Percentiles rank a stretch among this genome's conserved stretches.
Conservation (phyloP, 2,888 invertebrate species). For the Rhopalosiphum nymphaeae region DNA sequence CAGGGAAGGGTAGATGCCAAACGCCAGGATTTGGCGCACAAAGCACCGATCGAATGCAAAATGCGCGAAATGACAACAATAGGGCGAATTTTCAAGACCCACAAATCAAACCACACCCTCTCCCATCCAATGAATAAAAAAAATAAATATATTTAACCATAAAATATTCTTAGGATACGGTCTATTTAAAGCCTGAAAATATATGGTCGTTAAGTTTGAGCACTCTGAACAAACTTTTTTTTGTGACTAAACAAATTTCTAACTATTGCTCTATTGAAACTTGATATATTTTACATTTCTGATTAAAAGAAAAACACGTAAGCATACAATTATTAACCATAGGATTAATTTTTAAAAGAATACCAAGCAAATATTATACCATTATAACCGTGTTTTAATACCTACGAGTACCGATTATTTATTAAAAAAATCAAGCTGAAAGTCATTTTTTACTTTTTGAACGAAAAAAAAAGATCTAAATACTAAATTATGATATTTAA, state of each 20-base stretch:
- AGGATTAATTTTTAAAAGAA: neutral
- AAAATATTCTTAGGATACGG: slow-evolving; percentile 45
- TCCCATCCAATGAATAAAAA: slow-evolving; percentile 30
- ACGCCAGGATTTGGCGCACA: slow-evolving; percentile 51
- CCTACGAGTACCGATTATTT: neutral
- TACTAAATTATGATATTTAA: neutral
- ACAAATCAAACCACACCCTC: slow-evolving; percentile 56
- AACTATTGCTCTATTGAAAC: neutral
- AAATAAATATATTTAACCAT: slow-evolving; percentile 46
- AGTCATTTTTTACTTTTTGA: too few species aligned
- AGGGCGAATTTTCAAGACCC: slow-evolving; percentile 55
- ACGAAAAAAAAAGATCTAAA: neutral
- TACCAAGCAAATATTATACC: neutral
- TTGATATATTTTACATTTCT: neutral
- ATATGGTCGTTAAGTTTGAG: slow-evolving; percentile 49
- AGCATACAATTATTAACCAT: neutral
- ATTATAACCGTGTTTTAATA: neutral
- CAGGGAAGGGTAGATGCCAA: slow-evolving; percentile 9
- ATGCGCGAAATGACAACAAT: slow-evolving; percentile 58
- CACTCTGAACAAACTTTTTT: slow-evolving; percentile 25
- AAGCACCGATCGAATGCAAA: slow-evolving; percentile 60
- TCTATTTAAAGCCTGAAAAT: slow-evolving; percentile 50
- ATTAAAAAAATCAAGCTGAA: neutral
- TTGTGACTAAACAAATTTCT: slow-evolving; percentile 2
- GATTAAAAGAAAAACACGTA: neutral